A percentile compares a stretch with the other conserved stretches of the same genome.
Evolutionary conservation across 2,888 invertebrate species (phyloP).

Genomic region (Tubiluchus corallicola): DNA sequence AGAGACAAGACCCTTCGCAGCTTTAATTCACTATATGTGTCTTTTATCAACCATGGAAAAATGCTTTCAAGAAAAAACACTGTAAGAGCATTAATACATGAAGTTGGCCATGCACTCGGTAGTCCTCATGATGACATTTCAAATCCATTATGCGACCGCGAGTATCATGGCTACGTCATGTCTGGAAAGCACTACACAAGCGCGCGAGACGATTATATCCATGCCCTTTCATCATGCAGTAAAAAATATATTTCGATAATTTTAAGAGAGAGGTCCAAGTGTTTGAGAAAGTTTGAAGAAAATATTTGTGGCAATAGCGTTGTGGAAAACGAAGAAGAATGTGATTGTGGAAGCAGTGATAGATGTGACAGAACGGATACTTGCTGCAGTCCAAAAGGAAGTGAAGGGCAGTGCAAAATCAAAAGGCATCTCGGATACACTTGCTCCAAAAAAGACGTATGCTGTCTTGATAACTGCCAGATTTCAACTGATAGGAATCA

Average conservation of each 20-base stretch:
- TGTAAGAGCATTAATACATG: conserved; percentile 18
- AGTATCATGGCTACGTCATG: conserved; percentile 95
- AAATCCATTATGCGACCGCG: conserved; percentile 71
- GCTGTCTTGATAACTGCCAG: conserved; percentile 62
- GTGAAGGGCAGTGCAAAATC: conserved; percentile 97
- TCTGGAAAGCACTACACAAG: conserved; percentile 95
- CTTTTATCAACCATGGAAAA: conserved; percentile 15
- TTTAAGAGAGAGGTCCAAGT: conserved; percentile 13
- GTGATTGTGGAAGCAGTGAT: conserved; percentile 89
- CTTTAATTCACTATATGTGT: conserved; percentile 19
- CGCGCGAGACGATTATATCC: no score
- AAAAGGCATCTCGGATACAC: conserved; percentile 53
- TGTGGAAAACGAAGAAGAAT: conserved; percentile 90
- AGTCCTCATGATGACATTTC: conserved; percentile 37
- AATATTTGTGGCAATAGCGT: conserved; percentile 98
- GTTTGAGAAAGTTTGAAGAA: not conserved
- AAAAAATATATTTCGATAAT: conserved; percentile 86
- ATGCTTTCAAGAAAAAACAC: conserved; percentile 15
- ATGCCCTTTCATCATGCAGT: conserved; percentile 89
- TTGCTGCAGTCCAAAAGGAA: conserved; percentile 28
- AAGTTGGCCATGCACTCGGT: conserved; percentile 23
- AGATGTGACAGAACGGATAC: not conserved
- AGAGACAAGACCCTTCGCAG: conserved; percentile 12
- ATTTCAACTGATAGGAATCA: conserved; percentile 41
- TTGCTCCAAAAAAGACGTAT: conserved; percentile 34